phyloP scores from a whole-genome alignment of 1,140 invertebrate species.

The Drosophila murphyi region DNA sequence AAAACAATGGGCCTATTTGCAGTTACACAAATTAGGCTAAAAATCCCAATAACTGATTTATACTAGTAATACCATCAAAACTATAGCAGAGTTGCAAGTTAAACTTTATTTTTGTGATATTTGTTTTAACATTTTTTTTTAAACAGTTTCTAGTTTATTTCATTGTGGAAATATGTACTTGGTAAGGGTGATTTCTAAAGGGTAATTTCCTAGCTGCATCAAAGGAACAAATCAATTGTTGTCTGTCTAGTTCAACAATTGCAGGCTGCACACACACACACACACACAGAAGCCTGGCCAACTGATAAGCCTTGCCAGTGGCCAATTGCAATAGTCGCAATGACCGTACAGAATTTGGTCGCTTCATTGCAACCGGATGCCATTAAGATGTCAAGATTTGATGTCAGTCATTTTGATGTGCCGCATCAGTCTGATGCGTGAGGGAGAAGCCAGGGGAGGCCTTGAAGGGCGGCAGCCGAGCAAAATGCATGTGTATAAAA shows the following conservation, averaged over 20 bases:
- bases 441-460: neutral
- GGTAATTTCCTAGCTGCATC: neutral
- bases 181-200: no score
- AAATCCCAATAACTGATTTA: no score
- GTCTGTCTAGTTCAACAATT: neutral
- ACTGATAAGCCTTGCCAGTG: neutral
- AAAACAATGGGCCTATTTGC: no score
- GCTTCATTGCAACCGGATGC: conserved; percentile 47
- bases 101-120: no score
- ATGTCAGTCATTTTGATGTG: conserved; percentile 72
- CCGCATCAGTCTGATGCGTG: neutral
- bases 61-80: no score
- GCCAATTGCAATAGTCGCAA: neutral
- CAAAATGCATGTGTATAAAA: conserved; percentile 32
- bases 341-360: conserved; percentile 15
- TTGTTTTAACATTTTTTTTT: no score
- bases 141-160: no score
- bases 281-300: neutral
- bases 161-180: neutral
- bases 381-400: conserved; percentile 74
- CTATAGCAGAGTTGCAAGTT: no score
- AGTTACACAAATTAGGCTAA: no score
- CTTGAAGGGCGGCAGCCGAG: neutral
- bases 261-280: neutral
- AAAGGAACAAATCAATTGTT: neutral